Evolutionary conservation across 1,140 invertebrate species (phyloP).

Genomic region (Zaprionus vittiger): DNA sequence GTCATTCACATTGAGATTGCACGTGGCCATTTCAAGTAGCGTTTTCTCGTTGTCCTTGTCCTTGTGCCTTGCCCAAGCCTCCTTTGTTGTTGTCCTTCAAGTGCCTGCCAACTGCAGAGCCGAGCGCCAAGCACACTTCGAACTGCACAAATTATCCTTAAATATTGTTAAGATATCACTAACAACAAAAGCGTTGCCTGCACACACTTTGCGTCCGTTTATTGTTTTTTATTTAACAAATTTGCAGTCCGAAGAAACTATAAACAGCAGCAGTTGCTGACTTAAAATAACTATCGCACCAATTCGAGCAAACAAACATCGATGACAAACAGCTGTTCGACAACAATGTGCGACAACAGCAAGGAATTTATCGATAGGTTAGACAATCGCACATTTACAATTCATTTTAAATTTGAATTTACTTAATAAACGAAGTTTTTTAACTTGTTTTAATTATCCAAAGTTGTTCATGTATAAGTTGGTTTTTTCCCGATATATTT

Average conservation of each 20-base stretch:
- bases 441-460: neutral
- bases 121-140: constrained; percentile 2
- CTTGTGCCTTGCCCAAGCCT: constrained; percentile 6
- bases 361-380: neutral
- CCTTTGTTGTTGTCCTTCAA: constrained; percentile 27
- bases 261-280: constrained; percentile 40
- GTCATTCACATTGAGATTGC: constrained; percentile 60
- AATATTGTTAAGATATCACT: neutral
- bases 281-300: constrained; percentile 32
- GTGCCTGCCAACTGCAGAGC: constrained; percentile 11
- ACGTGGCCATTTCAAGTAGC: constrained; percentile 55
- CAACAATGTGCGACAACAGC: neutral
- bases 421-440: neutral
- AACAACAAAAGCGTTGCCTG: constrained; percentile 11
- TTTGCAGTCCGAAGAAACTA: constrained; percentile 24
- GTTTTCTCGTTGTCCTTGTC: constrained; percentile 24
- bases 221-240: constrained; percentile 14
- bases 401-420: neutral
- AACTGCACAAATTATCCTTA: neutral
- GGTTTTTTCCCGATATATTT: no score
- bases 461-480: neutral
- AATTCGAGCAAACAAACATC: constrained; percentile 11
- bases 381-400: neutral
- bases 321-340: constrained; percentile 30
- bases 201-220: constrained; percentile 2